Evolutionary conservation across 2,888 invertebrate genomes (phyloP), one percentile per base, ranked within the genome.

Genomic region (Augochlorella aurata): DNA sequence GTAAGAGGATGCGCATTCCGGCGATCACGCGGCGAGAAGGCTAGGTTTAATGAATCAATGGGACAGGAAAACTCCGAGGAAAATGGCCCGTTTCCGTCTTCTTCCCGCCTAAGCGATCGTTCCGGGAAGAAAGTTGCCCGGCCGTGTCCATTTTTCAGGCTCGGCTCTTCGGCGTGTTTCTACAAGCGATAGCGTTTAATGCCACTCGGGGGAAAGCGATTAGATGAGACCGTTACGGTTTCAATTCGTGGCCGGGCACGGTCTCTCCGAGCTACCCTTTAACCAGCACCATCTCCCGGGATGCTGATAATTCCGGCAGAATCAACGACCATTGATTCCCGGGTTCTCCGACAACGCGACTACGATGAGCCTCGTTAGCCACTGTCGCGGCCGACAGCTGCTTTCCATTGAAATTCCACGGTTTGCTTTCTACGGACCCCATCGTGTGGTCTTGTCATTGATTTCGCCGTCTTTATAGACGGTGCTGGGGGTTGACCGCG

Each of bases 261-360:
- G n/a, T 29, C 24, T 61, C 24, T 50, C 54, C 63, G 45, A 58
- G 58, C 58, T 58, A 24, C 44, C 49, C 50, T 47, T 5, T 29
- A 52, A 8, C 12, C 14, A n/a, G 16, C 29, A 21, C 18, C 16
- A 70, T 85, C 79, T 74, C 84, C 49, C 12, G 76, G 70, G 82
- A 86, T 65, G 72, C 80, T 80, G 82, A 82, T 84, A 84, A 84
- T 73, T 86, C 77, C 67, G 47, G 69, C 66, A 29, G 79, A 83
- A 86, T 86, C 82, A 79, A 81, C 78, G 77, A 29, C 68, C 74
- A 84, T 84, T 75, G 82, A 80, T 70, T 85, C 74, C 67, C n/a
- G 77, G 29, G 21, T 61, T 61, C 70, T 76, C 52, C 68, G 66
- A 68, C 66, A 83, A 83, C 63, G 74, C 58, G 68, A 69, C 76